Evolutionary conservation across 2,113 vertebrate genomes (phyloP), one percentile per base, ranked within the genome.

Genomic region (Paracanthobrama guichenoti): DNA sequence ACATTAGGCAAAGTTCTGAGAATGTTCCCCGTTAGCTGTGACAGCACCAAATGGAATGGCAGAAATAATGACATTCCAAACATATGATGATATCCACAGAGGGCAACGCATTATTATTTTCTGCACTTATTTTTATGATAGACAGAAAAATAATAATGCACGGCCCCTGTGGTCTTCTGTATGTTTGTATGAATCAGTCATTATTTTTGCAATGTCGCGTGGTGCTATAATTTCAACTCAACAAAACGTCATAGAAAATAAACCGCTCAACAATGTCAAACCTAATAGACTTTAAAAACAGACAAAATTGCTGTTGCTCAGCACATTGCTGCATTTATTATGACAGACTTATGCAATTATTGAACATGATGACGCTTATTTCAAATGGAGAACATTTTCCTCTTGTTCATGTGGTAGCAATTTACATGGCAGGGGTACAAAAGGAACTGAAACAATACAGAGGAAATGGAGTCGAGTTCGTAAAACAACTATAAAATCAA

Each of bases 261-360:
- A 46, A 22, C n/a, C n/a, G 20, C 11, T 57, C 10, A 22, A 11
- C 28, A 1, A n/a, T 20, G 2, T 20, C 46, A 18, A 48, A 53
- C 1, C 26, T 11, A 11, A 28, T 0, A 1, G 28, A 28, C 10
- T 79, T 62, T 59, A 24, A 66, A 18, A 13, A 28, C 28, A 69
- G 66, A 69, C 66, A 71, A 39, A 22, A 69, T 59, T 79, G 24
- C 20, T 31, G 26, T 72, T 50, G 20, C 71, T 87, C 31, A 83
- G 84, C 81, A 85, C 87, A 84, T 73, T 81, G 86, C 75, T 79
- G 88, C 55, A 85, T 88, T 89, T 88, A 89, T 89, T 89, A 82
- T 82, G 84, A 88, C 85, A 86, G 85, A 87, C 60, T 79, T 81
- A 83, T 86, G 85, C 80, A 83, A 75, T 28, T 62, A 59, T 44